These are phyloP conservation scores for Troides oblongomaculatus DNA, from an alignment of 2,888 invertebrate species.

Conservation along the genomic window DNA sequence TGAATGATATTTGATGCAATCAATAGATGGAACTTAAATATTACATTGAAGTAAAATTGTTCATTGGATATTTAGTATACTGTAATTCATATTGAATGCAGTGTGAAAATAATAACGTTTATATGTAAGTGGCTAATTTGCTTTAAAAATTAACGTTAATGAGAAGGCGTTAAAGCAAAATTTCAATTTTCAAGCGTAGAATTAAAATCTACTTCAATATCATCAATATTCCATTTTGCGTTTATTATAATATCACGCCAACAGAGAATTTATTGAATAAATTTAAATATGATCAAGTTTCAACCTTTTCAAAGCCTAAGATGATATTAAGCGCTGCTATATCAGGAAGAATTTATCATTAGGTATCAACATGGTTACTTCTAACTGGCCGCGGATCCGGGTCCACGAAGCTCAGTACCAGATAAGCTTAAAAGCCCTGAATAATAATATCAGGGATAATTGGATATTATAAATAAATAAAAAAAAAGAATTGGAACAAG, in stretches of 20 bases:
- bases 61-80: not conserved
- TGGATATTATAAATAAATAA: no score
- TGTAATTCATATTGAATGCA: not conserved
- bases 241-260: slow-evolving; percentile 60
- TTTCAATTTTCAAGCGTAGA: slow-evolving; percentile 51
- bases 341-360: not conserved
- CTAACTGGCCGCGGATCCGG: not conserved
- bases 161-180: slow-evolving; percentile 32
- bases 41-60: not conserved
- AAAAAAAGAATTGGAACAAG: no score
- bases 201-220: slow-evolving; percentile 60
- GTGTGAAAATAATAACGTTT: not conserved
- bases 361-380: not conserved
- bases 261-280: slow-evolving; percentile 75
- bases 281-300: slow-evolving; percentile 59
- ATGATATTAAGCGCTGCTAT: not conserved
- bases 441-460: no score
- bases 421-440: no score
- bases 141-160: slow-evolving; percentile 18
- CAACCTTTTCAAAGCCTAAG: slow-evolving; percentile 9
- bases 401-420: no score
- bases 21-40: not conserved
- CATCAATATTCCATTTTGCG: slow-evolving; percentile 70
- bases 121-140: slow-evolving; percentile 7
- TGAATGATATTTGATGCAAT: not conserved